Evolutionary conservation across 2,113 vertebrate species (phyloP).

Genomic region (Dromas ardeola): DNA sequence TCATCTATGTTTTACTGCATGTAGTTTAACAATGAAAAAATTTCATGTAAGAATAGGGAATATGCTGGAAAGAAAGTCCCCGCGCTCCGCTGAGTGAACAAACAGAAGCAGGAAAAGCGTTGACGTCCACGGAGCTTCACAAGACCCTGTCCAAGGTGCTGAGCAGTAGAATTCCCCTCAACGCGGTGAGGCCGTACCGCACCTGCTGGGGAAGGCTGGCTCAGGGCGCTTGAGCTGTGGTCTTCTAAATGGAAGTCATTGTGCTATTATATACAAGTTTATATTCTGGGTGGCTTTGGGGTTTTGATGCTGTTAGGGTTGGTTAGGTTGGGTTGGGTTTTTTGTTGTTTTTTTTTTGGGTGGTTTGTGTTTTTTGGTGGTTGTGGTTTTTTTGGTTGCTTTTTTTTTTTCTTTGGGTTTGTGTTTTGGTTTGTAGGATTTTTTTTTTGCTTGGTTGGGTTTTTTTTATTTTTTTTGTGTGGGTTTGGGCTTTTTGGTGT

Average conservation of each 20-base stretch:
- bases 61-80: neutral
- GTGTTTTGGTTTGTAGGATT: too few species aligned
- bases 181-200: accelerated
- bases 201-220: accelerated
- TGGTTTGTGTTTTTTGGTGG: neutral
- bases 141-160: slow-evolving; percentile 34
- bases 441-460: too few species aligned
- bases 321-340: neutral
- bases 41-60: neutral
- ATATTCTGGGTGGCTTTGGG: neutral
- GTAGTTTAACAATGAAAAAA: neutral
- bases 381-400: neutral
- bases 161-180: accelerated
- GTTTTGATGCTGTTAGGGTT: neutral
- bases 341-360: neutral
- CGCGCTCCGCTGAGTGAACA: neutral
- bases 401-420: neutral
- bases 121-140: accelerated
- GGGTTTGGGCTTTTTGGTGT: neutral
- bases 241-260: neutral
- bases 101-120: neutral
- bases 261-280: neutral
- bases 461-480: neutral
- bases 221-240: neutral
- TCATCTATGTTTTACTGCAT: neutral